A percentile compares a stretch with the other conserved stretches of the same genome.
phyloP scores from a whole-genome alignment of 1,140 invertebrate genomes.

The Apis dorsata region DNA sequence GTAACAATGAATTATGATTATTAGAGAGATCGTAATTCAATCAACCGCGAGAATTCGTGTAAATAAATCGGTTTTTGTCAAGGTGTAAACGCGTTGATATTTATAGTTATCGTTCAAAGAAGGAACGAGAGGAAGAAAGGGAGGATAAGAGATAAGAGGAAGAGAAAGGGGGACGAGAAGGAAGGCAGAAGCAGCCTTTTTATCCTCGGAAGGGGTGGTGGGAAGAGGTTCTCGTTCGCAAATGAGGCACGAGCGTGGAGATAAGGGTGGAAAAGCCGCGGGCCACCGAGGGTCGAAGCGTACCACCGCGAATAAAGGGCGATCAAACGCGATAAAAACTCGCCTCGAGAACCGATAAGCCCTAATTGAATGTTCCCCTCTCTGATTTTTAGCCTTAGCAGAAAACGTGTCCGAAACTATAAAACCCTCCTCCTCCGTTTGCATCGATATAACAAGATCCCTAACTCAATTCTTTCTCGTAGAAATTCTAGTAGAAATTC shows the following conservation, averaged over 20 bases:
- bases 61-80: conserved; percentile 16
- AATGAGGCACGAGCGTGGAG: conserved; percentile 62
- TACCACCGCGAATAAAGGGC: conserved; percentile 58
- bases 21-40: not conserved
- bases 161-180: not conserved
- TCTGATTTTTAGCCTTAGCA: conserved; percentile 31
- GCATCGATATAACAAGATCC: not conserved
- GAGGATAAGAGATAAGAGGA: conserved; percentile 11
- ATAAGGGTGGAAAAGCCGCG: conserved; percentile 56
- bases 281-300: conserved; percentile 30
- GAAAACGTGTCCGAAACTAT: conserved; percentile 5
- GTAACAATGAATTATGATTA: too few relatives aligned
- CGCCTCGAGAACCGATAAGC: conserved; percentile 59
- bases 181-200: conserved; percentile 45
- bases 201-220: conserved; percentile 22
- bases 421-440: not conserved
- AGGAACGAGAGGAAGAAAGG: not conserved
- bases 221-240: conserved; percentile 53
- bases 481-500: not conserved
- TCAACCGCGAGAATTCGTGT: not conserved
- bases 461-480: not conserved
- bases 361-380: conserved; percentile 61
- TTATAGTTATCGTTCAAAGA: conserved; percentile 14
- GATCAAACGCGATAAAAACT: conserved; percentile 66
- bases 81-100: conserved; percentile 3